Base-by-base conservation (phyloP, 2,888 invertebrate genomes). In the Apamea sordens region DNA sequence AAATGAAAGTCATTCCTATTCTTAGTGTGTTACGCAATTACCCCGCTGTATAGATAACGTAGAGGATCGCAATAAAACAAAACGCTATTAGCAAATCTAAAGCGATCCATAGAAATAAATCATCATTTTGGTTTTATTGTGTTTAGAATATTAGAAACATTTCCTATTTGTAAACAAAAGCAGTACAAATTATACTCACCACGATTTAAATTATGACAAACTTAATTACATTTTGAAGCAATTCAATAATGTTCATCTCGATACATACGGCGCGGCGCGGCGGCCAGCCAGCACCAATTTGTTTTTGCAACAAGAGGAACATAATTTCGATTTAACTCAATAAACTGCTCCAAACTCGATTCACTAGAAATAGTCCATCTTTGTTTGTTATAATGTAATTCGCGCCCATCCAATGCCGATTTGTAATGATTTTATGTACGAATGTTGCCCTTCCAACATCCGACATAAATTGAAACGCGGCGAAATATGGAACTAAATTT, bases 391-490 rank as follows among this genome's bases (percentile, higher is more conserved):
- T 71, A 93, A 94, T 94, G 93, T 92, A 92, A 92, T 94, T 95
- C 93, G 93, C 92, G 92, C 92, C 94, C 94, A 94, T 95, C 92
- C 92, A 90, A 93, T 92, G 88, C 88, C 93, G 93, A 96, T 96
- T 96, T 95, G 95, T 95, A 94, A 96, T 95, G 93, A 95, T 94
- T 96, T 95, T 95, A 95, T 95, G 95, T 89, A 91, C 89, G 90
- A 92, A 92, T 93, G 92, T 93, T 93, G 92, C 86, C 90, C 86
- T 77, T 75, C 21, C 69, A 41, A 47, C 59, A n/a, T 8, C 73
- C 56, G 44, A 21, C 32, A 36, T 83, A 70, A 77, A 6, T 18
- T 63, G 83, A 68, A 10, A 64, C 28, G 10, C 63, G 87, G 67
- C 10, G 59, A 63, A 68, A 74, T 18, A 24, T 13, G 61, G 56